Base-by-base conservation (phyloP, 2,888 invertebrate species). In the Aromia moschata region DNA sequence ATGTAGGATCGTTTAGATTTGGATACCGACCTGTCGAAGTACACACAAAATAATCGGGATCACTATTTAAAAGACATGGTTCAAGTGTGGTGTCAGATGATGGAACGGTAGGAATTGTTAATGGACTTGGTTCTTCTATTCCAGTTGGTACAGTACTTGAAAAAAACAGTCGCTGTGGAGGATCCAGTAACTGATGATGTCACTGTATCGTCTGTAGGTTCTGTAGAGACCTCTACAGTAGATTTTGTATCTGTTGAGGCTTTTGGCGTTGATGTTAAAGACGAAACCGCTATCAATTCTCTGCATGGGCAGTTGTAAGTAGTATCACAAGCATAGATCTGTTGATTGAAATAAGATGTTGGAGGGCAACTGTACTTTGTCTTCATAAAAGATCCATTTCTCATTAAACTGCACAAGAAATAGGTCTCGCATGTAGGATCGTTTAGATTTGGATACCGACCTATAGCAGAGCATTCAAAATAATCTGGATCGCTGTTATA, bases 361-460 rank as follows among this genome's bases (percentile, higher is more conserved):
- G 37, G 16, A 5, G 65, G 67, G 51, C 73, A 73, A 30, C 38
- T 40, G 33, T 70, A 55, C 60, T 67, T 11, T 5, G 56, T 44
- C 60, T 43, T 79, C 0, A 71, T 56, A 36, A 69, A 83, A 0
- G 74, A 74, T 16, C 69, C 69, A 57, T 70, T 69, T 7, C 55
- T 60, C 5, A 68, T 37, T 11, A 59, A 43, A 4, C 60, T 64
- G 44, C 75, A 75, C 14, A 69, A 44, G 45, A 65, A 73, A 41
- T 73, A 75, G 12, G 57, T 68, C 36, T 62, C 46, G 59, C 75
- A 74, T 16, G 55, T 64, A 11, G 10, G 70, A 47, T 83, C 83
- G 1, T 75, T 58, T 1, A 76, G 64, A 64, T 84, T 75, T 0
- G 82, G 76, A 40, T 77, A 83, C 65, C 83, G 77, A 0, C 84